Evolutionary conservation across 1,140 invertebrate species (phyloP), one percentile per base, ranked within the genome.

Genomic region (Theocolax elegans): DNA sequence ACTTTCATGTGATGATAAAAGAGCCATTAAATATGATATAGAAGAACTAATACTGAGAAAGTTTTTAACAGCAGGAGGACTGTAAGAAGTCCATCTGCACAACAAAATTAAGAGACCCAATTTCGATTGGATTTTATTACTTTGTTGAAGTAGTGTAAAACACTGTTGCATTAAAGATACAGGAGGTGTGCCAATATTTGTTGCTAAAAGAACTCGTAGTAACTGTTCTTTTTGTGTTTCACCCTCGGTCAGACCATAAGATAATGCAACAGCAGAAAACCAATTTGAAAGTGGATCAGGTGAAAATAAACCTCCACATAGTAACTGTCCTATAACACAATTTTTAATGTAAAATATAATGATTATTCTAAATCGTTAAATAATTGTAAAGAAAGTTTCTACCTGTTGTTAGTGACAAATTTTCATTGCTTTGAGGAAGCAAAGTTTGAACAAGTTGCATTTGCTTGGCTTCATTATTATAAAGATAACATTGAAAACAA

Each of bases 401-500:
- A 83, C 83, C 82, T 72, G 89, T 91, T 9, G 90, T 92, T 19
- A 92, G 77, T 21, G 87, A 79, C 25, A 79, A 78, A 1, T 92
- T 90, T 83, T 95, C 94, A 7, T 91, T 88, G 46, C 91, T 89
- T 29, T 94, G 92, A 0, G 97, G 97, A 17, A 99, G 85, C 1
- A 99, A 87, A 0, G 97, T 98, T 80, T 97, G 92, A 0, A 99
- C 92, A 23, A 99, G 90, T 76, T 93, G 91, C 9, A 90, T 90
- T 84, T 98, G 96, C 13, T 92, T 92, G n/a, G 91, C 87, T 79
- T 95, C 93, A 85, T 99, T 99, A 84, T 94, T 95, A 80, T 94
- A 97, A 0, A 99, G 86, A 81, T 95, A 99, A 83, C 95, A 98
- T 87, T 99, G 92, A 82, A 99, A 98, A 81, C 96, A 98, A 82